A percentile compares a stretch with the other conserved stretches of the same genome.
These are phyloP conservation scores for Balearica regulorum DNA, from an alignment of 2,797 vertebrate species.

Conservation along the genomic window DNA sequence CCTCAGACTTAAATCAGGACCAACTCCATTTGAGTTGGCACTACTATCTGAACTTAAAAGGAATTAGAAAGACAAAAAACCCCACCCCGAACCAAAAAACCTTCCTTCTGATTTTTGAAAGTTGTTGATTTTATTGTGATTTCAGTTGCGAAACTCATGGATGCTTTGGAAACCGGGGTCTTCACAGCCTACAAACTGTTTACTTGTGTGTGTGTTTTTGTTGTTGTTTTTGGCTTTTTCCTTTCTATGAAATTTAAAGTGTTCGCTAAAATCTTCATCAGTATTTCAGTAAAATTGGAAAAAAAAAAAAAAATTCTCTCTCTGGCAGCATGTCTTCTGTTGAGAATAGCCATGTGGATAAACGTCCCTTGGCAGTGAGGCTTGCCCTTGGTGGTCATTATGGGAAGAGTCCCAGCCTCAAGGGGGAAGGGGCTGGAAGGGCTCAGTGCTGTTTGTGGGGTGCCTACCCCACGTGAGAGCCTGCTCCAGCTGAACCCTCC, in stretches of 20 bases:
- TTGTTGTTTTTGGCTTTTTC: too few relatives aligned
- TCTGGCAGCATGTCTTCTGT: neutral
- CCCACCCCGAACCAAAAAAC: too few relatives aligned
- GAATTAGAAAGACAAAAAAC: neutral
- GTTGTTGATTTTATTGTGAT: neutral
- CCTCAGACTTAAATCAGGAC: neutral
- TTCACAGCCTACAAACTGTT: neutral
- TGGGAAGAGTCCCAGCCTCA: rapidly evolving
- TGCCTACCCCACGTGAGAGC: neutral
- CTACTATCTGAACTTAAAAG: neutral
- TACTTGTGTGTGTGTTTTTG: neutral
- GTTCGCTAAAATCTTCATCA: neutral
- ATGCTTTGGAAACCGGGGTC: neutral
- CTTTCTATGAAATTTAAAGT: neutral
- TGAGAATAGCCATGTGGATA: neutral
- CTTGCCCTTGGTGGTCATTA: neutral
- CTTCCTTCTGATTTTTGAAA: neutral
- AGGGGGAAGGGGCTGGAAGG: neutral
- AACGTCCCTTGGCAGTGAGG: neutral
- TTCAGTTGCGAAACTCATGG: neutral
- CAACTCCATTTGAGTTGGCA: neutral
- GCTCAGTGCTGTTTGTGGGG: neutral
- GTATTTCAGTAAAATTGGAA: neutral
- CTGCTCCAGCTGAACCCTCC: neutral
- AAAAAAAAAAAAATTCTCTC: neutral